Base-by-base conservation (phyloP, 2,797 vertebrate genomes). In the Forpus xanthops region DNA sequence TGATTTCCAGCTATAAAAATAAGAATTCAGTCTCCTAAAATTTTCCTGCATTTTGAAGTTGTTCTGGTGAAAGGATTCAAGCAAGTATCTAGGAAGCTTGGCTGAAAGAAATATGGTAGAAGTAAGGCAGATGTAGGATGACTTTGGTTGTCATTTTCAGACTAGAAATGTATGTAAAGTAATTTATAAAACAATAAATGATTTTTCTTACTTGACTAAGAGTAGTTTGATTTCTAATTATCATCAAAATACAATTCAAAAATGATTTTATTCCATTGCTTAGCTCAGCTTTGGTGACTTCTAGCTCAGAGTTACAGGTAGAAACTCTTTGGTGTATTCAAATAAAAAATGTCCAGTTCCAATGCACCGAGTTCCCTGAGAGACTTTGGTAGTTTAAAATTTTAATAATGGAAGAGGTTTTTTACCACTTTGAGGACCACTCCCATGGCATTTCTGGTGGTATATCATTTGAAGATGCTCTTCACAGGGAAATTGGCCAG, bases 391-490 rank as follows among this genome's bases (percentile, higher is more conserved):
- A 61, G 44, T 35, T 90, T 85, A 52, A 90, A 87, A 76, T 73
- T 81, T 84, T 91, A 93, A 90, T 82, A 64, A 92, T 41, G 12
- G 37, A 85, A 79, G n/a, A 75, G 79, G 45, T 87, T 87, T 89
- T 89, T 87, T 64, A 73, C 86, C 35, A 67, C 44, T 95, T 90
- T 56, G 47, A 89, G 37, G 56, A 62, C 67, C 0, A 0, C 13
- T 87, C 52, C 52, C 49, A 60, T 6, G n/a, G 21, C 56, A 74
- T 24, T 87, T 86, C 33, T 74, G 77, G 60, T 39, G 41, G 60
- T 85, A 20, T 24, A 76, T 87, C 61, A 24, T 76, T 89, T 76
- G 60, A 93, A 90, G 39, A 30, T 37, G 71, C 31, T 73, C 76
- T 84, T 95, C 83, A 55, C 15, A 78, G 53, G 8, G 23, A 91